Percentiles rank a stretch among this genome's conserved stretches.
phyloP scores from a whole-genome alignment of 1,140 invertebrate genomes.

The Drosophila busckii region DNA sequence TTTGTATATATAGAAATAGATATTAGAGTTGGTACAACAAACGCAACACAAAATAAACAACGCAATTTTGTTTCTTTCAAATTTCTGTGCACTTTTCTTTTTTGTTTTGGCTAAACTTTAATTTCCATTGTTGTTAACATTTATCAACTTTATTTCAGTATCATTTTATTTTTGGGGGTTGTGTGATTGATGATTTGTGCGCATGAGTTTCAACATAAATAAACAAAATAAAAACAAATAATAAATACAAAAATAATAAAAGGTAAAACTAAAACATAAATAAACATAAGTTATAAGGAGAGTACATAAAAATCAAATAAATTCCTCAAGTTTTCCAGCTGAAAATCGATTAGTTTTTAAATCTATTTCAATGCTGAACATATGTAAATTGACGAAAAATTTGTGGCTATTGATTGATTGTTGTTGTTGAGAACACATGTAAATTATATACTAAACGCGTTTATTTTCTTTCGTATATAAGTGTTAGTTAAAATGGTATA shows the following conservation, averaged over 20 bases:
- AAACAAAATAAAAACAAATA: slow-evolving; percentile 9
- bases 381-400: slow-evolving; percentile 14
- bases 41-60: slow-evolving; percentile 76
- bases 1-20: slow-evolving; percentile 17
- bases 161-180: slow-evolving; percentile 34
- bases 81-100: slow-evolving; percentile 16
- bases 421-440: slow-evolving; percentile 5
- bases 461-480: slow-evolving; percentile 12
- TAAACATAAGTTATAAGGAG: slow-evolving; percentile 24
- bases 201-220: slow-evolving; percentile 57
- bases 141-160: slow-evolving; percentile 22
- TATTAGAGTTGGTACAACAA: slow-evolving; percentile 69
- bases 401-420: too few relatives aligned
- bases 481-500: slow-evolving; percentile 47
- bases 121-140: slow-evolving; percentile 66
- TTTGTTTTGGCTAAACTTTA: slow-evolving; percentile 35
- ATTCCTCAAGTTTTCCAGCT: slow-evolving; percentile 60
- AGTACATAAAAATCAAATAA: slow-evolving; percentile 30
- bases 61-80: slow-evolving; percentile 46
- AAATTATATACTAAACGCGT: slow-evolving; percentile 14
- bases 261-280: slow-evolving; percentile 15
- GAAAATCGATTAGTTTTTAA: slow-evolving; percentile 79
- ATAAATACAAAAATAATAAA: slow-evolving; percentile 14
- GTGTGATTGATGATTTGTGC: slow-evolving; percentile 63
- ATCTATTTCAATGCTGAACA: slow-evolving; percentile 56